Evolutionary conservation across 1,140 invertebrate genomes (phyloP), one percentile per base, ranked within the genome.

Genomic region (Brachionus rotundiformis): DNA sequence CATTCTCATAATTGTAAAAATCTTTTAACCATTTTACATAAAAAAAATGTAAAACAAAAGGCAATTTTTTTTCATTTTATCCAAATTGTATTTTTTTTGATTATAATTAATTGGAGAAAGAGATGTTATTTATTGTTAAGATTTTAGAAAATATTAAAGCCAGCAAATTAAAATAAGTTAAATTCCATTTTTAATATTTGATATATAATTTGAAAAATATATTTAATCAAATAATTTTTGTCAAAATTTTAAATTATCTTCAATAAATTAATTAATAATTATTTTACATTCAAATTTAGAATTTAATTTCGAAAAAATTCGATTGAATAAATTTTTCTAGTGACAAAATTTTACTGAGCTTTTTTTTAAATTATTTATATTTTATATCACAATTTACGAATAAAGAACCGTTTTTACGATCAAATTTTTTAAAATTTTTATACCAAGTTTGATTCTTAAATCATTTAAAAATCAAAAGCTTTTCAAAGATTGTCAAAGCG

Each of bases 1-100:
- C 47, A 54, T 54, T 54, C n/a, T 23, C 4, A 54, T 54, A 54
- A 54, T 54, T 54, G 47, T 54, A 54, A 19, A 54, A 54, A 54
- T 19, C n/a, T 54, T 54, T 54, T 54, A 54, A 5, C 47, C 16
- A 54, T 54, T 54, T 54, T 54, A 54, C 47, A 54, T 54, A 8
- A 54, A 54, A 19, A 54, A 54, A 54, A 54, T 54, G 47, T 54
- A 54, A 54, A 54, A 54, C 19, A 16, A 54, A 54, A 54, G 23
- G 6, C 13, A 49, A 54, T 19, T 19, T 54, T 19, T 19, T 19
- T n/a, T n/a, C n/a, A 54, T 19, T 19, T 54, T 54, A 41, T 41
- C 19, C 23, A 19, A 54, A 23, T 19, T 54, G 19, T 5, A 16
- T 54, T 19, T 54, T 19, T 54, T 49, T 54, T 54, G 7, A 39